A percentile compares a stretch with the other conserved stretches of the same genome.
phyloP scores from a whole-genome alignment of 2,888 invertebrate genomes.

The Coronaproctus castanopsis region DNA sequence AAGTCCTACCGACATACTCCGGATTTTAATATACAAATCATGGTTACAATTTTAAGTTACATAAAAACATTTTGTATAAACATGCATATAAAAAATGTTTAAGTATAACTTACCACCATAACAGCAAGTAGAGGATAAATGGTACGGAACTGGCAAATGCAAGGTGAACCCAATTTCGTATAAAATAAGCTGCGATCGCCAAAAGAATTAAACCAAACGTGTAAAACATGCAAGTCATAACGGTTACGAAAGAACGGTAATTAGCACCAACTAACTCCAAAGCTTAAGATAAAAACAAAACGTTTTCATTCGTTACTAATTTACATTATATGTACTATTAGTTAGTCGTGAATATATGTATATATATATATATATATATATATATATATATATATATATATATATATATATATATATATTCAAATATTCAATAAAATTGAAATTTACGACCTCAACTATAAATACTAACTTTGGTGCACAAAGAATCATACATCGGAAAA shows the following conservation, averaged over 20 bases:
- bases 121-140: conserved; percentile 61
- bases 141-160: conserved; percentile 66
- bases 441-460: too few relatives aligned
- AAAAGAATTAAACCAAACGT: conserved; percentile 66
- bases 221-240: conserved; percentile 79
- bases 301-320: background rate
- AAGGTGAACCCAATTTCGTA: conserved; percentile 64
- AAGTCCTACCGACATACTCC: too few relatives aligned
- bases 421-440: too few relatives aligned
- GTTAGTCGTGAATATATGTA: too few relatives aligned
- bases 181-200: conserved; percentile 61
- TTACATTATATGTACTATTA: too few relatives aligned
- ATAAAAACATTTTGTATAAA: too few relatives aligned
- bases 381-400: background rate
- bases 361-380: too few relatives aligned
- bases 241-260: conserved; percentile 76
- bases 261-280: conserved; percentile 77
- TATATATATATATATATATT: background rate
- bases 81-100: too few relatives aligned
- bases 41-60: too few relatives aligned
- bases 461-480: too few relatives aligned
- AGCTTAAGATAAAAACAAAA: conserved; percentile 34
- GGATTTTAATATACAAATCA: too few relatives aligned
- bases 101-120: conserved; percentile 40
- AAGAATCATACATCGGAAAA: too few relatives aligned